Base-by-base conservation (phyloP, 2,888 invertebrate genomes). In the Zhuqinia jingwanae region DNA sequence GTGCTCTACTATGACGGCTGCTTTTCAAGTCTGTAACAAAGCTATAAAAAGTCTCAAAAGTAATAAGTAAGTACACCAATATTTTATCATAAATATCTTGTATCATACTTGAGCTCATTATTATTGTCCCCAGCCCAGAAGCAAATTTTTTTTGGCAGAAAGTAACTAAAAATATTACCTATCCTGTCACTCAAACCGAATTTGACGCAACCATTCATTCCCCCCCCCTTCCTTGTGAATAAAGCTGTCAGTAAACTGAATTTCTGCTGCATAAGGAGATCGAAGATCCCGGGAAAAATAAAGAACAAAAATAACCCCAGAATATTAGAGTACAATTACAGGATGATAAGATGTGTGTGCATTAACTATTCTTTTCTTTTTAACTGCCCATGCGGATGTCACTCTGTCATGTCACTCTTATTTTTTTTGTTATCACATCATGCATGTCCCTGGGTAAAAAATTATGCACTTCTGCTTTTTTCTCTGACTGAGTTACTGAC, bases 161-260 rank as follows among this genome's bases (percentile, higher is more conserved):
- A n/a, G n/a, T 76, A 77, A 27, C 60, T 60, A 22, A 25, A 77
- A 76, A 58, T n/a, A 36, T 22, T 60, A 27, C 45, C 77, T 58
- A 58, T 56, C 76, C n/a, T n/a, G n/a, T n/a, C n/a, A n/a, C n/a
- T n/a, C n/a, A n/a, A 77, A 60, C 36, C 60, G 47, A 45, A 60
- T 27, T n/a, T 30, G 60, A 63, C 30, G 22, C 56, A 20, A n/a
- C 10, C 20, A 25, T 13, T 58, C 56, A 11, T 10, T 5, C 22
- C 25, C n/a, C n/a, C n/a, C n/a, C n/a, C n/a, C n/a, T n/a, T n/a
- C n/a, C n/a, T n/a, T n/a, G n/a, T 22, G 30, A 63, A n/a, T 27
- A 63, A 27, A 30, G 30, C 22, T 30, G 3, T 63, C 60, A 25
- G 2, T 58, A 2, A 25, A 13, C 8, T 58, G 13, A n/a, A n/a